Evolutionary conservation across 2,113 vertebrate species (phyloP).

Genomic region (Vulpes lagopus): DNA sequence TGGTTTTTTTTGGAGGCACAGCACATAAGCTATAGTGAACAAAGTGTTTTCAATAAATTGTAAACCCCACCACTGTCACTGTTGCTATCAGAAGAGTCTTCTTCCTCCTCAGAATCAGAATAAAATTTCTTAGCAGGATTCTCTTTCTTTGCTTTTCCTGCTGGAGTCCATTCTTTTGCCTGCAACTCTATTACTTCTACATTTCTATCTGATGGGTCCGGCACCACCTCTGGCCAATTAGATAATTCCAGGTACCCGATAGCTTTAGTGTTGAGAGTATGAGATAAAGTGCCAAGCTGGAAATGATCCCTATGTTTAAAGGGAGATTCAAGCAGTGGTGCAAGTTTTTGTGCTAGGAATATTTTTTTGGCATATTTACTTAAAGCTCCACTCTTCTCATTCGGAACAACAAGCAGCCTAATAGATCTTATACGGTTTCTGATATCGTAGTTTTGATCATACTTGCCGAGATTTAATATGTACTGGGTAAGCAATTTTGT

Average conservation of each 20-base stretch:
- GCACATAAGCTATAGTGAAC: background rate
- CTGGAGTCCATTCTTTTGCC: conserved; percentile 90
- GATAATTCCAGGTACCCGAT: conserved; percentile 96
- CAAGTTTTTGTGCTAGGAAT: conserved; percentile 96
- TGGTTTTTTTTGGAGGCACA: background rate
- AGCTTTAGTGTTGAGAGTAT: conserved; percentile 94
- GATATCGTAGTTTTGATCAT: conserved; percentile 99
- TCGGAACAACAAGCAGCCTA: conserved; percentile 98
- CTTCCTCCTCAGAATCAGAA: conserved; percentile 93
- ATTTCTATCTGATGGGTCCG: conserved; percentile 95
- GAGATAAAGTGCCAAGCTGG: conserved; percentile 97
- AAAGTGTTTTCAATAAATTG: background rate
- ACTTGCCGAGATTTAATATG: conserved; percentile 98
- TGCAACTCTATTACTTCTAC: conserved; percentile 93
- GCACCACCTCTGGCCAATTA: conserved; percentile 95
- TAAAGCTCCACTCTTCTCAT: conserved; percentile 96
- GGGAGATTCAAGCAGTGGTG: conserved; percentile 95
- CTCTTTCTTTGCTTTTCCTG: conserved; percentile 90
- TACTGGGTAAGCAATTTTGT: conserved; percentile 99
- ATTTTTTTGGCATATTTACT: conserved; percentile 98
- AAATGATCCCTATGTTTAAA: conserved; percentile 98
- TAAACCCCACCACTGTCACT: conserved; percentile 83
- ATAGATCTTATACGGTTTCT: conserved; percentile 99
- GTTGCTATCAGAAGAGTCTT: conserved; percentile 87
- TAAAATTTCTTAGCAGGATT: conserved; percentile 94